A percentile compares a stretch with the other conserved stretches of the same genome.
phyloP scores from a whole-genome alignment of 2,797 vertebrate species.

The Zalophus californianus region DNA sequence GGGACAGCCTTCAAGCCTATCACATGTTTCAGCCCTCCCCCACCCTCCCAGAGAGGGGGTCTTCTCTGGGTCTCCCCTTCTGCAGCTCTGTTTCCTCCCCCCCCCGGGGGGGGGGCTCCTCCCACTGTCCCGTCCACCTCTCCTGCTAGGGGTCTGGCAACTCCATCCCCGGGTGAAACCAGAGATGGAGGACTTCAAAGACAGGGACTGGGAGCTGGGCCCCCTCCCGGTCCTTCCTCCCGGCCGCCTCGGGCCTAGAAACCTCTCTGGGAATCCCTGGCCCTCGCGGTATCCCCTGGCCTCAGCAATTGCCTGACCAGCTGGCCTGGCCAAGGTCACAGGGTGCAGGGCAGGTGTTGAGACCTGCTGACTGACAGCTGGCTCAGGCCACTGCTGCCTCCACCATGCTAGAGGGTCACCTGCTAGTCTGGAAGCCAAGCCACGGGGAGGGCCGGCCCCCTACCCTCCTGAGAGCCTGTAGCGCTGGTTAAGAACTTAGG shows the following conservation, averaged over 20 bases:
- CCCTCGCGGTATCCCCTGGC: not conserved
- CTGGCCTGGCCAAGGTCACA: not conserved
- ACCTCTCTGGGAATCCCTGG: not conserved
- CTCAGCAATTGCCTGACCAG: not conserved
- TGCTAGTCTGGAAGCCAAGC: not conserved
- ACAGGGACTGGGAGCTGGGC: not conserved
- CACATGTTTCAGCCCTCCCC: not conserved
- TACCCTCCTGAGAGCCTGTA: not conserved
- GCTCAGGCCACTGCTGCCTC: not conserved
- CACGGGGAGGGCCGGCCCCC: not conserved
- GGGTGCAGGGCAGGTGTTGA: not conserved
- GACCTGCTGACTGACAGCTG: not conserved
- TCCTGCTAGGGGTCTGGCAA: slow-evolving; percentile 65
- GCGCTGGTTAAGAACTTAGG: not conserved
- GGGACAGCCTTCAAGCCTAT: not conserved
- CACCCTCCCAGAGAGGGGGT: not conserved
- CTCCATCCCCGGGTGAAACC: slow-evolving; percentile 71
- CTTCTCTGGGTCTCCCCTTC: not conserved
- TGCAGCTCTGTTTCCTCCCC: not conserved
- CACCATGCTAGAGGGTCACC: not conserved
- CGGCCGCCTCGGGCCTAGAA: not conserved
- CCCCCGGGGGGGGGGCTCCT: not conserved
- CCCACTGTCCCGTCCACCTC: not conserved
- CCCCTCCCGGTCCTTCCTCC: not conserved
- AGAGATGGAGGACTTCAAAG: slow-evolving; percentile 77